These are phyloP conservation scores for Cephus rjabovi DNA, from an alignment of 2,888 invertebrate species.

Conservation along the genomic window DNA sequence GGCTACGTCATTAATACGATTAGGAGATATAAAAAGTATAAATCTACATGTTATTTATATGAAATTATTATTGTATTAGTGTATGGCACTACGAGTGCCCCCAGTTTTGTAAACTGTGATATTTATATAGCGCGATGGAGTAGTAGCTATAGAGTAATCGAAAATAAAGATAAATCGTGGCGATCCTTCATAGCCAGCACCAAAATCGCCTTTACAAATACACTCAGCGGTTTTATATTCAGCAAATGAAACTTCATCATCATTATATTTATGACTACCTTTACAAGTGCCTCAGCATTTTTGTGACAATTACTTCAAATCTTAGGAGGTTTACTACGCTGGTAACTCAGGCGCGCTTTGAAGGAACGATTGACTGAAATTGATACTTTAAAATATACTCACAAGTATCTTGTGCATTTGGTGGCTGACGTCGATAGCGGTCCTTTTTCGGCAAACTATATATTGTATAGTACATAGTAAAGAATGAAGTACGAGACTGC, in stretches of 20 bases:
- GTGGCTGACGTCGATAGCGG: too few species aligned
- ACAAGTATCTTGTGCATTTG: too few species aligned
- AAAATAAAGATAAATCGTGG: conserved; percentile 9
- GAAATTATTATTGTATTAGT: conserved; percentile 18
- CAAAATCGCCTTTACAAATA: background rate
- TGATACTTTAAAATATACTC: too few species aligned
- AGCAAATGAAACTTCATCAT: too few species aligned
- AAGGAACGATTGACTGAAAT: too few species aligned
- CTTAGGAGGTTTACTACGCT: background rate
- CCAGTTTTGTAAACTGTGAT: conserved; percentile 65
- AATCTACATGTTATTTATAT: conserved; percentile 24
- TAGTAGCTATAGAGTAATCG: conserved; percentile 16
- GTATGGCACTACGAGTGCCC: conserved; percentile 37
- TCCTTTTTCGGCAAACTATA: too few species aligned
- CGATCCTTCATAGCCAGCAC: background rate
- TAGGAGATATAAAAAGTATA: background rate
- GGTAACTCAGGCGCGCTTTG: too few species aligned
- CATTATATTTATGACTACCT: background rate
- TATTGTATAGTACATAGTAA: too few species aligned
- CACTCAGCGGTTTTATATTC: background rate
- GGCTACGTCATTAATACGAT: background rate
- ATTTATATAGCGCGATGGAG: conserved; percentile 47
- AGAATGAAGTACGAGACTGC: too few species aligned
- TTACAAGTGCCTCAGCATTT: background rate
- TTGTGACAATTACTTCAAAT: background rate